Conservation (phyloP, 2,888 invertebrate species). For the Latheticus oryzae region DNA sequence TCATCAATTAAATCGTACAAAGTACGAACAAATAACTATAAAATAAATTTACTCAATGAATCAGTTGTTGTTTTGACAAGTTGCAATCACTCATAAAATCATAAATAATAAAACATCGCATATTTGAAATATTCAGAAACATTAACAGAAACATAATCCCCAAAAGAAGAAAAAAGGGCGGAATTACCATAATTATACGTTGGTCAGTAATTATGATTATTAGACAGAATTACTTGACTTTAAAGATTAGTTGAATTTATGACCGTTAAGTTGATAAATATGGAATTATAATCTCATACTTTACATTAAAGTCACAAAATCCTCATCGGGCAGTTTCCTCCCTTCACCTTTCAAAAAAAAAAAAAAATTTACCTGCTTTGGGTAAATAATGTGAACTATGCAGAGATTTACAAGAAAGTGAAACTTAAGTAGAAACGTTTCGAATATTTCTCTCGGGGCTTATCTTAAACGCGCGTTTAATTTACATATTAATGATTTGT, state of each 20-base stretch:
- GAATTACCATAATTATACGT: constrained; percentile 41
- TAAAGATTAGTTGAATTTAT: constrained; percentile 31
- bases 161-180: constrained; percentile 10
- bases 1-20: constrained; percentile 34
- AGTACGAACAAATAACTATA: constrained; percentile 36
- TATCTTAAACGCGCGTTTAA: constrained; percentile 38
- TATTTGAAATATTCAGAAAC: constrained; percentile 22
- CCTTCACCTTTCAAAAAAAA: constrained; percentile 16
- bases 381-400: constrained; percentile 42
- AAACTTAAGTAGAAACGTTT: constrained; percentile 38
- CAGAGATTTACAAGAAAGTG: constrained; percentile 39
- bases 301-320: constrained; percentile 43
- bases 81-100: constrained; percentile 36
- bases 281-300: constrained; percentile 45
- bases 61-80: constrained; percentile 38
- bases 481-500: constrained; percentile 43
- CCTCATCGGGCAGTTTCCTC: constrained; percentile 17
- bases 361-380: constrained; percentile 44
- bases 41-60: constrained; percentile 37
- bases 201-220: constrained; percentile 41
- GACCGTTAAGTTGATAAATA: constrained; percentile 42
- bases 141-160: constrained; percentile 29
- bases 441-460: constrained; percentile 30
- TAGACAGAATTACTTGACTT: constrained; percentile 39
- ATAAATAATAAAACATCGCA: constrained; percentile 30